Evolutionary conservation across 1,140 invertebrate species (phyloP).

Genomic region (Mactra quadrangularis): DNA sequence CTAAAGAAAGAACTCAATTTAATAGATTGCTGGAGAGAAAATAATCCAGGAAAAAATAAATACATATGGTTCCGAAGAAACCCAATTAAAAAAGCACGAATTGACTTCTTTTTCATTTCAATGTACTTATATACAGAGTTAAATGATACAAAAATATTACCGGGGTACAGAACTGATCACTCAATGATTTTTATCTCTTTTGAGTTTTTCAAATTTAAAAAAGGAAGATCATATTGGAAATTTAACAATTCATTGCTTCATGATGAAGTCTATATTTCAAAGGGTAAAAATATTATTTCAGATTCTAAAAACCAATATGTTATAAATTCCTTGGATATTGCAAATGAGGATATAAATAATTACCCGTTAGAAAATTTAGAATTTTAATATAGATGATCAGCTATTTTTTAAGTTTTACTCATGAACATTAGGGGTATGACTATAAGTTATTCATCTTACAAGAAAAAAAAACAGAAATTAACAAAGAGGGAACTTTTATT

Average conservation of each 20-base stretch:
- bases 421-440: too few relatives aligned
- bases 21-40: constrained; percentile 42
- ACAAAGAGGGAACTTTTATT: too few relatives aligned
- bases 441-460: too few relatives aligned
- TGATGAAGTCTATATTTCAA: too few relatives aligned
- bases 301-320: too few relatives aligned
- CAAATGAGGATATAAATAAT: too few relatives aligned
- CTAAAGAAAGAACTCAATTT: constrained; percentile 17
- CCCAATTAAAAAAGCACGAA: constrained; percentile 57
- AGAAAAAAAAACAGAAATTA: too few relatives aligned
- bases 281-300: too few relatives aligned
- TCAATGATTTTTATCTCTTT: constrained; percentile 29
- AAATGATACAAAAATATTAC: constrained; percentile 23
- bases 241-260: constrained; percentile 29
- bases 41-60: constrained; percentile 15
- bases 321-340: too few relatives aligned
- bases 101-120: constrained; percentile 60
- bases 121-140: constrained; percentile 39
- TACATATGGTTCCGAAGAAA: constrained; percentile 49
- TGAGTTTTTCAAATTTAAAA: constrained; percentile 30
- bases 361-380: too few relatives aligned
- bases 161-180: constrained; percentile 59
- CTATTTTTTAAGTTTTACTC: too few relatives aligned
- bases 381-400: too few relatives aligned
- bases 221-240: constrained; percentile 56